Base-by-base conservation (phyloP, 1,140 invertebrate species). In the Melitaea cinxia region DNA sequence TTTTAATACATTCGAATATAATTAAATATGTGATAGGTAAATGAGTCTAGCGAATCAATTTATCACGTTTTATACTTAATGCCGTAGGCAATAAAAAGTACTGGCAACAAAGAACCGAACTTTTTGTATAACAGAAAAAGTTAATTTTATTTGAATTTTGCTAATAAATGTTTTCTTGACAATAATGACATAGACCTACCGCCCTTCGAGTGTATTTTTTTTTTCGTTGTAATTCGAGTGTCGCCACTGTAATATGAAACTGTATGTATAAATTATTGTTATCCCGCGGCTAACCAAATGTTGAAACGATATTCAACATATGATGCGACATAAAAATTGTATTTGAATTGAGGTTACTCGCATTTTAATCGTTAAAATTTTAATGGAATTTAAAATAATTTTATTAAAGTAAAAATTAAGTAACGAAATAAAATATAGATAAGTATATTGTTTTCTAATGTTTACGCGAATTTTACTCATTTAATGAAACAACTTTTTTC, bases 251-350 rank as follows among this genome's bases (percentile, higher is more conserved):
- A 60, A 60, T 15, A 9, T 60, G 47, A 60, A 24, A 52, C 47
- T 37, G 28, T 49, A 19, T 49, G 37, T 23, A 42, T 42, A 35
- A 14, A 17, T 9, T 59, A 23, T 42, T 42, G 37, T 0, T 23
- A 42, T 56, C 60, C 69, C 57, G 69, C 57, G 65, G 65, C 61
- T 68, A 68, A 61, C 67, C 67, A 63, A 67, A 71, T 75, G 73
- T 70, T 75, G 54, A 42, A 42, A 17, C 37, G 37, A 3, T 2
- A 33, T 6, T 39, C 37, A 42, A 42, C 37, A 42, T 42, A 42
- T 42, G 37, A 42, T 19, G 37, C 37, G 37, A 42, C 37, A 42
- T 42, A 5, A 42, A 17, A 42, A 42, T 42, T 42, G 4, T 5
- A 15, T 17, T 42, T 17, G 37, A n/a, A 7, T 14, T 33, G 30